A percentile compares a stretch with the other conserved stretches of the same genome.
Evolutionary conservation across 2,797 vertebrate species (phyloP).

Genomic region (Champsocephalus gunnari): DNA sequence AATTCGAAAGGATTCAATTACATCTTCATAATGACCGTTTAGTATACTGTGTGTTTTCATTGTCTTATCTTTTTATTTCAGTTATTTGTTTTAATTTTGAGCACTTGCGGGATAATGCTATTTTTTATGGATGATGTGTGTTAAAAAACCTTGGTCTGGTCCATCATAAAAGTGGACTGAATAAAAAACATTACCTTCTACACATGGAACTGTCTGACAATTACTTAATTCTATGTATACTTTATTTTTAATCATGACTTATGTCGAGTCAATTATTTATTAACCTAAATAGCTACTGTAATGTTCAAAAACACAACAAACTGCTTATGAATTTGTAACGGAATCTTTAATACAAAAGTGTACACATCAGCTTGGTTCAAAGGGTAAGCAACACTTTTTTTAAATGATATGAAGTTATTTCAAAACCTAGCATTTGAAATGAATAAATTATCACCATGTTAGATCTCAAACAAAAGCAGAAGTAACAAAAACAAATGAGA

Average conservation of each 20-base stretch:
- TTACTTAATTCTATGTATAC: no score
- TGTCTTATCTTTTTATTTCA: not conserved
- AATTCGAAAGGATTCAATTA: not conserved
- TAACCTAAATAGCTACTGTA: not conserved
- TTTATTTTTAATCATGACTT: no score
- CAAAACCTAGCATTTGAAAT: conserved; percentile 6
- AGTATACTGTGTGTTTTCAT: no score
- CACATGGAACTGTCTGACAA: no score
- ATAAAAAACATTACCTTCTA: not conserved
- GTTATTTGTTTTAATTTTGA: not conserved
- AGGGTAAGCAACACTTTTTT: conserved; percentile 14
- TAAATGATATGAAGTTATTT: conserved; percentile 19
- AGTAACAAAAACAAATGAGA: conserved; percentile 25
- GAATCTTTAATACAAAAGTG: conserved; percentile 63
- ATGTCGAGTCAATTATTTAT: not conserved
- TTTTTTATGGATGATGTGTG: not conserved
- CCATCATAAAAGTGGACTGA: not conserved
- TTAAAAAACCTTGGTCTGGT: not conserved
- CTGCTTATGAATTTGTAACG: not conserved
- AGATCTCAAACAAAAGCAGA: conserved; percentile 22
- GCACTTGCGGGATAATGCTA: not conserved
- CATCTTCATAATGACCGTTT: not conserved
- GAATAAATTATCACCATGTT: conserved; percentile 1
- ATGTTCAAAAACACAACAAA: not conserved
- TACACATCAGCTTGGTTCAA: conserved; percentile 38